Evolutionary conservation across 2,113 vertebrate species (phyloP).

Genomic region (Sturnira hondurensis): DNA sequence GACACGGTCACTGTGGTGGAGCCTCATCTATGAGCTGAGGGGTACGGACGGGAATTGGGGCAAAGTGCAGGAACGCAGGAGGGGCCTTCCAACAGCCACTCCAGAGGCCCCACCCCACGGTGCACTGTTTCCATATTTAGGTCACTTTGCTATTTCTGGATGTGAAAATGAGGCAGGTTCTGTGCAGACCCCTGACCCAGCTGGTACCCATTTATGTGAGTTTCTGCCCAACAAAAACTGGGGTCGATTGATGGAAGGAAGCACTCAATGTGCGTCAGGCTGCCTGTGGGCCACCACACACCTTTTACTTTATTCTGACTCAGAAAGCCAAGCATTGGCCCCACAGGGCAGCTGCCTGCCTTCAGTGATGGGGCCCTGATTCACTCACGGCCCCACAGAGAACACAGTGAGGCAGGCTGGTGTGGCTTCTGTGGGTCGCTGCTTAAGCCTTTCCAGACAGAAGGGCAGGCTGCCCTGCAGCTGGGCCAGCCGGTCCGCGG

Average conservation of each 20-base stretch:
- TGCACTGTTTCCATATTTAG: neutral
- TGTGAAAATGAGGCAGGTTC: neutral
- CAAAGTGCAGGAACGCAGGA: neutral
- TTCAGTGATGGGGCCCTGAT: no score
- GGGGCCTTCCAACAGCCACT: neutral
- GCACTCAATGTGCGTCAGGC: fast-evolving
- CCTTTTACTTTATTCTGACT: neutral
- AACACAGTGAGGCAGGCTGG: no score
- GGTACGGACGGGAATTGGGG: fast-evolving
- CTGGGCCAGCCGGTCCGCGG: fast-evolving
- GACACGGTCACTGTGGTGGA: neutral
- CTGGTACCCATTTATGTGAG: neutral
- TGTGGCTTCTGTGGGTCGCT: no score
- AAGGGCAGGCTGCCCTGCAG: no score
- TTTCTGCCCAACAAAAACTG: neutral
- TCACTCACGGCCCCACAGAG: neutral
- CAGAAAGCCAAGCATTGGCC: neutral
- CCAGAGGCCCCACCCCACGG: fast-evolving
- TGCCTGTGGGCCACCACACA: fast-evolving
- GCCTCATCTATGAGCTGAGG: neutral
- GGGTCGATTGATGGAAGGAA: neutral
- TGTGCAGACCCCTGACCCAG: neutral
- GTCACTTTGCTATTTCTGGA: neutral
- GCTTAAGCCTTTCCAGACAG: neutral
- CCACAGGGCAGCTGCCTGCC: no score